phyloP scores from a whole-genome alignment of 2,888 invertebrate species.

The Cryptocheilus praepositus region DNA sequence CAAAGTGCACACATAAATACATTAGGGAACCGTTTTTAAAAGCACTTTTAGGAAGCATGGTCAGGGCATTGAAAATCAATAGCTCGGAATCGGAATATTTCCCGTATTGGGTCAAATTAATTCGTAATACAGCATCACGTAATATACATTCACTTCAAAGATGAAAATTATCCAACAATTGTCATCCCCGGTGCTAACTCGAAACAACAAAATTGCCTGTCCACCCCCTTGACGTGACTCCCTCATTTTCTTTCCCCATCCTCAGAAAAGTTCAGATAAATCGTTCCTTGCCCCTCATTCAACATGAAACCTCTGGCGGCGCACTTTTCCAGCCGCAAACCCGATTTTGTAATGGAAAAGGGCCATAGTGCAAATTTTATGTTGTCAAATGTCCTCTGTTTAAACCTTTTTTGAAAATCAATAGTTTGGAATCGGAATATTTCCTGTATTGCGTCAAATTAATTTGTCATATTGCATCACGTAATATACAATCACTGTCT shows the following conservation, averaged over 20 bases:
- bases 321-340: slow-evolving; percentile 44
- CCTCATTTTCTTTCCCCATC: slow-evolving; percentile 5
- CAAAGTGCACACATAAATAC: too few species aligned
- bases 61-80: too few species aligned
- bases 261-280: slow-evolving; percentile 38
- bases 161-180: neutral
- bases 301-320: slow-evolving; percentile 25
- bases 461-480: slow-evolving; percentile 14
- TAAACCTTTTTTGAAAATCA: too few species aligned
- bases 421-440: too few species aligned
- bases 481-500: too few species aligned
- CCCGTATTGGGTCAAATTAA: slow-evolving; percentile 15
- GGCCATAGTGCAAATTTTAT: too few species aligned
- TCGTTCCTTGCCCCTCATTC: neutral
- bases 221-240: slow-evolving; percentile 1
- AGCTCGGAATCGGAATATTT: too few species aligned
- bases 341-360: too few species aligned
- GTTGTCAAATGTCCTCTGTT: too few species aligned
- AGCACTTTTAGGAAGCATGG: too few species aligned
- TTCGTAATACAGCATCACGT: slow-evolving; percentile 15
- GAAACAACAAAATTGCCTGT: slow-evolving; percentile 42
- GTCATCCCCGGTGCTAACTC: neutral
- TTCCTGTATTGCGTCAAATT: slow-evolving; percentile 14
- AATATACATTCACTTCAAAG: neutral
- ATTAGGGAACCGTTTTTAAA: too few species aligned